Evolutionary conservation across 2,113 vertebrate species (phyloP).

Genomic region (Terrapene triunguis): DNA sequence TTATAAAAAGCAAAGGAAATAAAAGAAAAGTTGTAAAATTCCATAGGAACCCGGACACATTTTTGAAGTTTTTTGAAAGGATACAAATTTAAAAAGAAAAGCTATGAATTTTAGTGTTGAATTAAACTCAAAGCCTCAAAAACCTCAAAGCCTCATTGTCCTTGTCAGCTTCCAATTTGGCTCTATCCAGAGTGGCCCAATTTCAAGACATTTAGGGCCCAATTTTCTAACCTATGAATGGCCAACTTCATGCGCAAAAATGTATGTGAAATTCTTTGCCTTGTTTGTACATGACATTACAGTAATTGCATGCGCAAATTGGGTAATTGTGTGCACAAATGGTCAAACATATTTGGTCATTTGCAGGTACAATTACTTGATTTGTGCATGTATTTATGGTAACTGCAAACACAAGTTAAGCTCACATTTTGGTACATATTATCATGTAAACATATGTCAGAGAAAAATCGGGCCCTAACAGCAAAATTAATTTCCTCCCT

Average conservation of each 20-base stretch:
- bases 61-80: neutral
- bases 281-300: neutral
- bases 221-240: neutral
- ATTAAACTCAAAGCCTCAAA: neutral
- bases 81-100: neutral
- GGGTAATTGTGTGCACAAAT: neutral
- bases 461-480: neutral
- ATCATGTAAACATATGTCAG: neutral
- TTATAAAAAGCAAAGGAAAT: neutral
- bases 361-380: neutral
- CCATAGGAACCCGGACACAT: neutral
- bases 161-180: neutral
- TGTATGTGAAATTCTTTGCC: neutral
- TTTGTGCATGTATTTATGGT: neutral
- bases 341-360: slow-evolving; percentile 35
- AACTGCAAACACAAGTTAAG: neutral
- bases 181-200: neutral
- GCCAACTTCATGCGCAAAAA: neutral
- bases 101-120: neutral
- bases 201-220: neutral
- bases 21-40: neutral
- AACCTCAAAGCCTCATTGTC: neutral
- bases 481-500: neutral
- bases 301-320: neutral
- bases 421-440: neutral